Evolutionary conservation across 2,113 vertebrate genomes (phyloP).

Genomic region (Nymphicus hollandicus): DNA sequence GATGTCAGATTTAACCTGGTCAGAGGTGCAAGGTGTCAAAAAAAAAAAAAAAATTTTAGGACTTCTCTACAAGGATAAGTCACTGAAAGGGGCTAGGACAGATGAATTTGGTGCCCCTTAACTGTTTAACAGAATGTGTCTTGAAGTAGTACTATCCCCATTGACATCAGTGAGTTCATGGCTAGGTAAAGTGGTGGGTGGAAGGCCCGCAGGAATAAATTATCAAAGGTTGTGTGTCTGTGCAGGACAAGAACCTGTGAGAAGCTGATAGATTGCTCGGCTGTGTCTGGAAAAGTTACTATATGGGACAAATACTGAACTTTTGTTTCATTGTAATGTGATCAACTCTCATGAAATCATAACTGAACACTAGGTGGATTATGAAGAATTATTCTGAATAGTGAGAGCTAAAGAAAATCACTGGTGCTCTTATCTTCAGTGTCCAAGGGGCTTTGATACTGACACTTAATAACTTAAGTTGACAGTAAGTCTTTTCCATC

Average conservation of each 20-base stretch:
- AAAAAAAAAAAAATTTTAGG: background rate
- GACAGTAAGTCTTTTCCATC: background rate
- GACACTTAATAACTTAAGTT: background rate
- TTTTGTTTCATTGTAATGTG: slow-evolving; percentile 12
- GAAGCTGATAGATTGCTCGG: background rate
- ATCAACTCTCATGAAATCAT: background rate
- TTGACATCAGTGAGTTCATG: background rate
- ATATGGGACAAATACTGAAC: background rate
- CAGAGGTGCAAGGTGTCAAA: background rate
- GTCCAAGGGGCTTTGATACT: background rate
- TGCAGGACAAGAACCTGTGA: background rate
- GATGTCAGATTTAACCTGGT: background rate
- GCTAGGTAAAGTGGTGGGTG: background rate
- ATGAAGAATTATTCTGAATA: background rate
- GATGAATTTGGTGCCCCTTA: background rate
- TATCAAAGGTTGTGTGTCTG: background rate
- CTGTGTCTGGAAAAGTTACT: background rate
- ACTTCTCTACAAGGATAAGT: background rate
- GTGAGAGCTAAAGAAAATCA: background rate
- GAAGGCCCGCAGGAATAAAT: background rate
- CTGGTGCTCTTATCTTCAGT: background rate
- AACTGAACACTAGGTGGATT: background rate
- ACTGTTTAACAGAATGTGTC: background rate
- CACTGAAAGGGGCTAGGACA: background rate
- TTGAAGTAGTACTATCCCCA: background rate